Evolutionary conservation across 2,797 vertebrate species (phyloP).

Genomic region (Acipenser transmontanus): DNA sequence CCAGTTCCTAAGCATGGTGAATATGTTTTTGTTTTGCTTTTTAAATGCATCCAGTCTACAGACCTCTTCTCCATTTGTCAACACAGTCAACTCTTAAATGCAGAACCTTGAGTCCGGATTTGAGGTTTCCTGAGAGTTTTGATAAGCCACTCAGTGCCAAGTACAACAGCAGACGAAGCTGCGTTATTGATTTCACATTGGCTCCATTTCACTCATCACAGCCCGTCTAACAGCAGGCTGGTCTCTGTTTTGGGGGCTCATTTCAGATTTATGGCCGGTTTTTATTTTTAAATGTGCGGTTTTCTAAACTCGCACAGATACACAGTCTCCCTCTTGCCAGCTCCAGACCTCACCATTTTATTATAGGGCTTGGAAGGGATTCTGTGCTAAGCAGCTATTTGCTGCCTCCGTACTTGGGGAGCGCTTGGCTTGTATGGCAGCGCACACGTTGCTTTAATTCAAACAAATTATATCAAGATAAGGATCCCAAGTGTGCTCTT

Average conservation of each 20-base stretch:
- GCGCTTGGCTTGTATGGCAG: constrained; percentile 15
- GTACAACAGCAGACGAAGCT: neutral
- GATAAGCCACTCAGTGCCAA: constrained; percentile 1
- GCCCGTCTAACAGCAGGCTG: constrained; percentile 14
- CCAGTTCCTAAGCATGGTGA: no score
- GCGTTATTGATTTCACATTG: neutral
- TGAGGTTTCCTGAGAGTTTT: neutral
- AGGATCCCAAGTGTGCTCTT: constrained; percentile 12
- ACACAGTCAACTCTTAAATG: neutral
- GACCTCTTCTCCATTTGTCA: neutral
- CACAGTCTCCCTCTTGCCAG: constrained; percentile 21
- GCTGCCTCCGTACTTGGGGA: constrained; percentile 21
- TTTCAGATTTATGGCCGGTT: constrained; percentile 13
- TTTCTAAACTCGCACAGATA: constrained; percentile 9
- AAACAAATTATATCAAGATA: constrained; percentile 24
- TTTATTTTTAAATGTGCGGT: constrained; percentile 26
- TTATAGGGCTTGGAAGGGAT: constrained; percentile 17
- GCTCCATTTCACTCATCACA: constrained; percentile 8
- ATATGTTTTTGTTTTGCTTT: constrained; percentile 17
- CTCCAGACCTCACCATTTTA: constrained; percentile 20
- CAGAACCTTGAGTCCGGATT: neutral
- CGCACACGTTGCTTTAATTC: constrained; percentile 18
- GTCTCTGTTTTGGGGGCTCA: constrained; percentile 3
- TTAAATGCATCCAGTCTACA: constrained; percentile 20
- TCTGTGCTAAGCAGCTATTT: constrained; percentile 17